Percentiles rank a stretch among this genome's conserved stretches.
phyloP scores from a whole-genome alignment of 2,888 invertebrate species.

The Dascillus cervinus region DNA sequence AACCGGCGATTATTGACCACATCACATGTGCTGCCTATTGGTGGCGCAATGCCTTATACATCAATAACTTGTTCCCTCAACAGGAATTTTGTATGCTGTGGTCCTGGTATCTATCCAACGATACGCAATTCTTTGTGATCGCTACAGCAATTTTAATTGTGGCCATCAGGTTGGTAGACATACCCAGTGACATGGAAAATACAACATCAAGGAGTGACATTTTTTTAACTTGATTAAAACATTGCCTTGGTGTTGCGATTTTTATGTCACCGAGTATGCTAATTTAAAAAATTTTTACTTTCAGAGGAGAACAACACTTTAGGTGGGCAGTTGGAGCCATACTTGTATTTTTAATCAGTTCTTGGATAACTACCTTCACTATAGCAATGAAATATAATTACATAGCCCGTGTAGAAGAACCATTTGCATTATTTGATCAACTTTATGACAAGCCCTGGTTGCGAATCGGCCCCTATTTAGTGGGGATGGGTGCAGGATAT shows the following conservation, averaged over 20 bases:
- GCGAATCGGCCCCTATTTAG: constrained; percentile 69
- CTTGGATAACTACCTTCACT: constrained; percentile 69
- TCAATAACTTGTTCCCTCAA: constrained; percentile 72
- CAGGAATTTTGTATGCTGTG: constrained; percentile 74
- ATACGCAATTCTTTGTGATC: constrained; percentile 69
- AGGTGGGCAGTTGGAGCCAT: constrained; percentile 55
- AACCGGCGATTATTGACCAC: constrained; percentile 62
- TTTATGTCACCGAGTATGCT: not conserved
- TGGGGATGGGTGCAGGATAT: constrained; percentile 72
- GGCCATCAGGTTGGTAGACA: constrained; percentile 57
- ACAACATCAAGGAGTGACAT: not conserved
- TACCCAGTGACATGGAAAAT: no score
- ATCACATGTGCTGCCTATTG: constrained; percentile 68
- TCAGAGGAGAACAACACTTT: constrained; percentile 48
- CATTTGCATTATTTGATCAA: constrained; percentile 75
- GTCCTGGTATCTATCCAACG: constrained; percentile 79
- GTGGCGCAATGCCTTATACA: constrained; percentile 80
- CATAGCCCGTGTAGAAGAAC: constrained; percentile 66
- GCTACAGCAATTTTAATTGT: constrained; percentile 58
- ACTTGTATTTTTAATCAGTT: constrained; percentile 55
- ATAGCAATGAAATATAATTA: constrained; percentile 69
- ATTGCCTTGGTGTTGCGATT: no score
- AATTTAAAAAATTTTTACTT: constrained; percentile 11
- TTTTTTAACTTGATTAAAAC: not conserved
- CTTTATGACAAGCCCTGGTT: constrained; percentile 82